Base-by-base conservation (phyloP, 2,888 invertebrate species). In the Erpobdella octoculata region DNA sequence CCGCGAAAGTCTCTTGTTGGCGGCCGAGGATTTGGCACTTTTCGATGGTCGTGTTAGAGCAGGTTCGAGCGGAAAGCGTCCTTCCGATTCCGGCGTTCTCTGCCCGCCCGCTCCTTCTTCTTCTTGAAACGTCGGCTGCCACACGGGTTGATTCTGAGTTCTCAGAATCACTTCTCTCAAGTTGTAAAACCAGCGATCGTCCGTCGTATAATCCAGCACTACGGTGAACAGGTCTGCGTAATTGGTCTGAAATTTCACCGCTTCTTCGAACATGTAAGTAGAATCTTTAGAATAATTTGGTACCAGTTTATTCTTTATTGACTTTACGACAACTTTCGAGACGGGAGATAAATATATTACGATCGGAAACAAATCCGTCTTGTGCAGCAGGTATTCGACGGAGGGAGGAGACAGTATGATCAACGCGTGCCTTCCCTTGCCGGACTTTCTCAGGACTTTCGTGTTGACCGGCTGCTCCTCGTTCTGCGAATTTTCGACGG, bases 341-440 rank as follows among this genome's bases (percentile, higher is more conserved):
- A 46, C 74, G 28, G 76, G 73, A 33, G 70, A 41, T 15, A 76
- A 38, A 58, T 74, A 76, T 2, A 76, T 73, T 8, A 76, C 75
- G 28, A 76, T 76, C 6, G 76, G 76, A 66, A 73, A 72, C 12
- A 76, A 48, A 6, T 73, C 58, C 0, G 75, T 72, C 28, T 71
- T 64, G 25, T 71, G 48, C 46, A 64, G 64, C 18, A 76, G 61
- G 48, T 66, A 73, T 31, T 74, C 53, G 0, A 76, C 72, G 5
- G 68, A 37, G 8, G 66, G 58, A 8, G 76, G 76, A 1, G 74
- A 72, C 31, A 75, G 53, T 28, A 76, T 75, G 66, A 74, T 66
- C 35, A 76, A 66, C 28, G 72, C 73, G 61, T 76, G 76, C 66
- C 72, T 75, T 38, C 59, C 58, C 18, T 70, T 46, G 35, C 36